A percentile compares a stretch with the other conserved stretches of the same genome.
These are phyloP conservation scores for Acrocera orbiculus DNA, from an alignment of 2,888 invertebrate genomes.

Conservation along the genomic window DNA sequence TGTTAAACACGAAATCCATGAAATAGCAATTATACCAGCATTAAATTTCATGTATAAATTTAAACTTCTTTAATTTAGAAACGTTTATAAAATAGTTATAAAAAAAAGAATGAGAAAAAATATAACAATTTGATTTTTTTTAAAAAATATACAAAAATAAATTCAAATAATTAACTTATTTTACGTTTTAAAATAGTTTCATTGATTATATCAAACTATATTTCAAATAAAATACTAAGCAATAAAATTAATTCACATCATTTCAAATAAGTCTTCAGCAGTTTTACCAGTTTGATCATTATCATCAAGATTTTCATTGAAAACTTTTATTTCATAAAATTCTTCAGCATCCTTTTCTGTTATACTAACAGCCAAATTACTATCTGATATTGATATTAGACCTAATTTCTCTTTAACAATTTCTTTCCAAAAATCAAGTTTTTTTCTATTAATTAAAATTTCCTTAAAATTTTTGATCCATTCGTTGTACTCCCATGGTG, in stretches of 20 bases:
- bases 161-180: no score
- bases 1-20: no score
- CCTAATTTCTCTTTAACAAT: constrained; percentile 22
- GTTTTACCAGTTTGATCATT: constrained; percentile 1
- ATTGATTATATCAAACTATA: no score
- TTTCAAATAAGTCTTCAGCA: constrained; percentile 11
- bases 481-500: constrained; percentile 22
- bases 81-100: no score
- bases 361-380: constrained; percentile 7
- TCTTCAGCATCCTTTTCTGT: constrained; percentile 9
- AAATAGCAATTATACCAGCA: no score
- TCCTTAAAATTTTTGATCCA: constrained; percentile 24
- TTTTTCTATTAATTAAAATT: constrained; percentile 17
- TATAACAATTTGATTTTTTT: no score
- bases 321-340: constrained; percentile 7
- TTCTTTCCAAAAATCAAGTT: constrained; percentile 23
- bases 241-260: constrained; percentile 4
- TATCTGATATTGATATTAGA: constrained; percentile 12
- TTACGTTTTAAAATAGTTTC: no score
- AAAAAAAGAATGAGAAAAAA: no score
- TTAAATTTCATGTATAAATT: no score
- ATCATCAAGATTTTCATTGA: background rate
- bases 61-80: no score
- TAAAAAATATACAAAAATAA: no score
- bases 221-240: no score